phyloP scores from a whole-genome alignment of 2,113 vertebrate species.

The Mormyrus iriodes region DNA sequence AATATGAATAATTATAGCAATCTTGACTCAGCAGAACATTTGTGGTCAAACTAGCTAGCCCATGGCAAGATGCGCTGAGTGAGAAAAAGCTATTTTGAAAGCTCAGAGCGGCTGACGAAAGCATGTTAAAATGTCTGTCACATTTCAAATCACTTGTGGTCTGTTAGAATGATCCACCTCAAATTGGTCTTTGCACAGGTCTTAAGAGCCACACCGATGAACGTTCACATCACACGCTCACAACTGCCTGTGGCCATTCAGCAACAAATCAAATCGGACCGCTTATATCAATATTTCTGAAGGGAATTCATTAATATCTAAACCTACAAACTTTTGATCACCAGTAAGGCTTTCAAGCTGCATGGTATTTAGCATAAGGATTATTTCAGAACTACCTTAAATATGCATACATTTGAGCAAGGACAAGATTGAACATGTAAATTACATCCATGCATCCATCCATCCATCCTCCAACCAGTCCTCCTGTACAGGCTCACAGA shows the following conservation, averaged over 20 bases:
- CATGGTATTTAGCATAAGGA: background rate
- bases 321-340: background rate
- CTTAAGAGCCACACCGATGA: background rate
- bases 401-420: background rate
- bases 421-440: background rate
- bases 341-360: background rate
- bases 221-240: background rate
- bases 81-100: background rate
- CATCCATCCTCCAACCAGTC: background rate
- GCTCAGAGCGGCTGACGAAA: background rate
- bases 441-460: background rate
- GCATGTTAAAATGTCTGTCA: background rate
- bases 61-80: background rate
- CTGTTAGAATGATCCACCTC: background rate
- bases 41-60: background rate
- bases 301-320: background rate
- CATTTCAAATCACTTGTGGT: background rate
- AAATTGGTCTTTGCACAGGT: background rate
- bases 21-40: background rate
- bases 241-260: background rate
- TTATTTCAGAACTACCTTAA: background rate
- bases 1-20: background rate
- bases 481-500: background rate
- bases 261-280: too few relatives aligned
- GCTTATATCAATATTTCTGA: background rate